Evolutionary conservation across 2,797 vertebrate genomes (phyloP).

Genomic region (Rachycentron canadum): DNA sequence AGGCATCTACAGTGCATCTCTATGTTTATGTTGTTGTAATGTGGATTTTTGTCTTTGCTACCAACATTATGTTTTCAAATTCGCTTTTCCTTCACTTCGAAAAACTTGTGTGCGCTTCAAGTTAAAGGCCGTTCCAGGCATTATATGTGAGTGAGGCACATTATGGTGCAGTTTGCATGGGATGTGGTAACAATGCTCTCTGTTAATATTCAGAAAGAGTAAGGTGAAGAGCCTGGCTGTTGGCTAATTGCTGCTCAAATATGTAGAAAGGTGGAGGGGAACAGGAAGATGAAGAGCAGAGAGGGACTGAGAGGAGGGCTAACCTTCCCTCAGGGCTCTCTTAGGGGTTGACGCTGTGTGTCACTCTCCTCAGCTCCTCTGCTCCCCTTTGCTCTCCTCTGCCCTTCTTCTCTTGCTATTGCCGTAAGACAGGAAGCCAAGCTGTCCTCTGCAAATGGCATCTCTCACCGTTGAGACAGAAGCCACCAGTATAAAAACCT

Average conservation of each 20-base stretch:
- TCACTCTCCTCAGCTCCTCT: conserved; percentile 62
- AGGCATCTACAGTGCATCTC: conserved; percentile 40
- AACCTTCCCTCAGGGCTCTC: conserved; percentile 85
- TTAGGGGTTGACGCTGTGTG: conserved; percentile 66
- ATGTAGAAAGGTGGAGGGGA: conserved; percentile 45
- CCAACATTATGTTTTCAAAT: conserved; percentile 41
- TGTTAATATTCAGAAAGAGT: conserved; percentile 71
- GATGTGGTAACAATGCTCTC: conserved; percentile 34
- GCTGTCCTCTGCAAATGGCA: conserved; percentile 65
- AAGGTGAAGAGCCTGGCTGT: conserved; percentile 57
- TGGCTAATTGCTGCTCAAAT: conserved; percentile 77
- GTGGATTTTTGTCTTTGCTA: conserved; percentile 37
- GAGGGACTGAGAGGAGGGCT: conserved; percentile 62
- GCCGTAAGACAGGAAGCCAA: conserved; percentile 79
- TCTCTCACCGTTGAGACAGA: conserved; percentile 59
- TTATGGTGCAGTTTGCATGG: conserved; percentile 30
- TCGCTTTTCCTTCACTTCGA: conserved; percentile 35
- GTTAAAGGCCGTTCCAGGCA: conserved; percentile 27
- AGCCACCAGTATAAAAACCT: conserved; percentile 55
- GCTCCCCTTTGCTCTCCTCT: conserved; percentile 53
- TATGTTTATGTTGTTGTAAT: conserved; percentile 40
- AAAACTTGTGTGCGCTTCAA: conserved; percentile 15
- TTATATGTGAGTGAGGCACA: conserved; percentile 17
- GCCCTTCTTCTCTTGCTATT: conserved; percentile 69
- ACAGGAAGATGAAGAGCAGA: conserved; percentile 27